Evolutionary conservation across 2,113 vertebrate genomes (phyloP), one percentile per base, ranked within the genome.

Genomic region (Microcebus jonahi): DNA sequence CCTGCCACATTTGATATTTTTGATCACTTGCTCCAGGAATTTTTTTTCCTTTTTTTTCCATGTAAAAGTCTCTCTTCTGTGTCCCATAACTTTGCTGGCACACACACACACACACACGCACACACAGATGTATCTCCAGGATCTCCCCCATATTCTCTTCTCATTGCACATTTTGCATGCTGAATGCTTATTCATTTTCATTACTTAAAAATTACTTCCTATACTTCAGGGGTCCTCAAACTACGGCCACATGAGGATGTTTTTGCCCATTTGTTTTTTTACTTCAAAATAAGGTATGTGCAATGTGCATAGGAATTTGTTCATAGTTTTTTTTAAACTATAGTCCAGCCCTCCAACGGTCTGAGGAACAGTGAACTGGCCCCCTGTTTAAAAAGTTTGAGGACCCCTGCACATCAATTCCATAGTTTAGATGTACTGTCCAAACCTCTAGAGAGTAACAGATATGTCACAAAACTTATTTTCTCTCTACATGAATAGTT

Each of bases 21-120:
- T 95, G 31, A 95, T 95, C 23, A 95, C 39, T 88, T 83, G 55
- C 67, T 93, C 13, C 20, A 82, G 45, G 45, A 93, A 91, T 86
- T 63, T 94, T 77, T 97, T 93, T 96, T 88, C 18, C 25, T 13
- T 80, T 90, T 65, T 10, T 7, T 92, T 88, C 29, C 68, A 59
- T 55, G 29, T 87, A 67, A 57, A 92, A 53, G 0, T 34, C 13
- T 68, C 31, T 77, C 11, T 27, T 80, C 3, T 13, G 76, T 81
- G 63, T 96, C 21, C 63, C 87, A 65, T 80, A 94, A 75, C 2
- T 87, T 82, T 91, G 11, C 34, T 39, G 18, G 55, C 31, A 17
- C 20, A 76, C 48, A 79, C 20, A n/a, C 45, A 79, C 50, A 55
- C 7, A 55, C 2, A 39, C 4, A 45, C 45, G 8, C 45, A 45